Evolutionary conservation across 2,797 vertebrate species (phyloP), one percentile per base, ranked within the genome.

Genomic region (Lates japonicus): DNA sequence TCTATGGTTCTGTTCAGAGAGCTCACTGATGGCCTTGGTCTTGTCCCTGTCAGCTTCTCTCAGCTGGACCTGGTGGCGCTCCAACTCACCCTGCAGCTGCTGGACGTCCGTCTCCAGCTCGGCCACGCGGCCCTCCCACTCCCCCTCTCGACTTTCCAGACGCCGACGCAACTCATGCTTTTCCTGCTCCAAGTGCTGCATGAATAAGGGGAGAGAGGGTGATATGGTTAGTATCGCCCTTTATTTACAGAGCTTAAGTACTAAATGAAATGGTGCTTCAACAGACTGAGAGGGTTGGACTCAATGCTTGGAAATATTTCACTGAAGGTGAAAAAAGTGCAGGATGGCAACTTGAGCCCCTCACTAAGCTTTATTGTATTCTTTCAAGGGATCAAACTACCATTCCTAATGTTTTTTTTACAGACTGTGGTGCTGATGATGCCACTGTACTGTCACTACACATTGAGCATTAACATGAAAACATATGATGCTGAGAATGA

Each of bases 1-100:
- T 88, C 97, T 96, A 77, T 99, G 98, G 96, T 99, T 99, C 94
- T 99, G 98, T 92, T 99, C 98, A 0, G 98, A 98, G 73, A 99
- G 96, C 88, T 99, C 97, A 52, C 97, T 95, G 88, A 99, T 95
- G 2, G 96, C 96, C 57, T 96, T 95, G 0, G 95, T 97, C 93
- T 98, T 99, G 88, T 98, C 97, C 0, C 97, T 92, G 88, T 99
- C 97, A 0, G 96, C 96, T 80, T 99, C 98, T 0, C 97, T 96
- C 46, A 99, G 94, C 90, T 98, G 97, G 71, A 96, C 95, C 79
- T 99, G 97, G 74, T 99, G 97, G 78, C 94, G 96, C 90, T 99
- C 98, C 94, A 99, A 93, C 84, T 98, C 97, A 0, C 96, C 96
- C 93, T 98, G 98, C 78, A 99, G 96, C 89, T 98, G 98, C 79